Evolutionary conservation across 2,888 invertebrate species (phyloP).

Genomic region (Epinotia bilunana): DNA sequence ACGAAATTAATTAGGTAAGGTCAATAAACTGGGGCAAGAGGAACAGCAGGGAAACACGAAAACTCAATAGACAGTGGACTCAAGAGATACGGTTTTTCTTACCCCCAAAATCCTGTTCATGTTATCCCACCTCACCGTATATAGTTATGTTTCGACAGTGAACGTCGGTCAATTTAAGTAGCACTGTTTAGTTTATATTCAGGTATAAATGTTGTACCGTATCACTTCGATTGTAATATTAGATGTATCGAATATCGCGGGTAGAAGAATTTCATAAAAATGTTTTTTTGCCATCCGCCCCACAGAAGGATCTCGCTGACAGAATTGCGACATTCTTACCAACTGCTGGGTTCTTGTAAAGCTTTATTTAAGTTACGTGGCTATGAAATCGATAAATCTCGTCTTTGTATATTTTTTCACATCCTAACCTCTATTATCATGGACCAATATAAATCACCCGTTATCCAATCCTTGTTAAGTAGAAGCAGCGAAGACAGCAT

Average conservation of each 20-base stretch:
- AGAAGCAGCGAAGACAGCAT: background rate
- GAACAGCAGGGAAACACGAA: no score
- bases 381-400: background rate
- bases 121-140: no score
- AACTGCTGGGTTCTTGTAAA: background rate
- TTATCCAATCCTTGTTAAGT: constrained; percentile 23
- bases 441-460: constrained; percentile 20
- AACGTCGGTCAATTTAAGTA: background rate
- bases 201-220: background rate
- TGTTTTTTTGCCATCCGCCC: constrained; percentile 46
- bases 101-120: no score
- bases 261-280: constrained; percentile 42
- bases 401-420: background rate
- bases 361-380: background rate
- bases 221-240: background rate
- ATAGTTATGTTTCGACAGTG: background rate
- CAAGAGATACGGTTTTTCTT: no score
- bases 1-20: background rate
- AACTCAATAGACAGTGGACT: no score
- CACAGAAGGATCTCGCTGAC: constrained; percentile 48
- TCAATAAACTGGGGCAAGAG: no score
- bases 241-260: no score
- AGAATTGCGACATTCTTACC: constrained; percentile 49
- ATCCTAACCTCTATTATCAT: background rate
- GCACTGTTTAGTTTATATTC: background rate